Evolutionary conservation across 2,113 vertebrate genomes (phyloP), one percentile per base, ranked within the genome.

Genomic region (Oxyruncus cristatus): DNA sequence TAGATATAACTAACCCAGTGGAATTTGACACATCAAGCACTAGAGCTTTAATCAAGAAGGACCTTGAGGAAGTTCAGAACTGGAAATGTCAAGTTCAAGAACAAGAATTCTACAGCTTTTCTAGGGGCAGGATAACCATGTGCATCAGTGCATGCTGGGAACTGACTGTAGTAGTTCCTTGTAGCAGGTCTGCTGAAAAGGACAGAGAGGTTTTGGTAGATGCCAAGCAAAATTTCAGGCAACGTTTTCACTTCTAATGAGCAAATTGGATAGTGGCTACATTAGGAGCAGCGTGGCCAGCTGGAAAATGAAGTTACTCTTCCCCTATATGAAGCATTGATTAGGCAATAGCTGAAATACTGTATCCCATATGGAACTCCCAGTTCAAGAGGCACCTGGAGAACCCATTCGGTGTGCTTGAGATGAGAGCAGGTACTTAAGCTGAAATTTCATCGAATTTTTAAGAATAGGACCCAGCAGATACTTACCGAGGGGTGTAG

Each of bases 191-290:
- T 85, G 27, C 82, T 55, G 37, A 68, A 73, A 89, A 78, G 42
- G 47, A 78, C n/a, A 73, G 27, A 17, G 59, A 73, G 7, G 65
- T 72, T 41, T 33, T 16, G 37, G 47, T 6, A 89, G 14, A 47
- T 35, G 39, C 23, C 41, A 88, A 82, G 44, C 2, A 0, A 76
- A 68, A 73, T 17, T n/a, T 30, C 35, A 88, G 86, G 37, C 79
- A 47, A 91, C 0, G 0, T 65, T 56, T 62, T 63, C 42, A 67
- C 39, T 52, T 30, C 27, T 79, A 27, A 59, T 14, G 30, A 92
- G 42, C n/a, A 81, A 50, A 65, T 0, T 73, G 42, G 32, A n/a
- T 20, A 62, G 0, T 1, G 0, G 46, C n/a, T 58, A 21, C 37
- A 17, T 30, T 16, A 83, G 50, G 22, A 70, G 63, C 50, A 66